Evolutionary conservation across 2,113 vertebrate genomes (phyloP).

Genomic region (Phyllopteryx taeniolatus): DNA sequence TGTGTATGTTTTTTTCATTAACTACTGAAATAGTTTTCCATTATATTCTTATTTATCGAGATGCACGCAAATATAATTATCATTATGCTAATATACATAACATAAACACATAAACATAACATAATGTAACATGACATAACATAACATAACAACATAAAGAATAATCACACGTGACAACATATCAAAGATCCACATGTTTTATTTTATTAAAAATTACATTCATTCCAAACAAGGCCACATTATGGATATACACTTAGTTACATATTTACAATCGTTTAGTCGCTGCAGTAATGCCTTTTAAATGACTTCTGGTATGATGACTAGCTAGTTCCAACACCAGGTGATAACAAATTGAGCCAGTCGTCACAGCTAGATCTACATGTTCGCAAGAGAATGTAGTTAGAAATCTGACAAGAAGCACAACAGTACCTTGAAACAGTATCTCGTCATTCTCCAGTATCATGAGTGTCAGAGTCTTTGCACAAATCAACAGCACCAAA

Average conservation of each 20-base stretch:
- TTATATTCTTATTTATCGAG: too few species aligned
- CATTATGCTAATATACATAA: background rate
- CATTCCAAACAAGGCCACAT: constrained; percentile 66
- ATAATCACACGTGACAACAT: background rate
- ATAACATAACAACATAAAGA: background rate
- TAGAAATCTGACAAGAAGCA: background rate
- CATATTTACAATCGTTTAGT: constrained; percentile 42
- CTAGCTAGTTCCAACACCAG: background rate
- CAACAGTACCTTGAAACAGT: background rate
- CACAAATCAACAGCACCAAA: background rate
- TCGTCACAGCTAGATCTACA: background rate
- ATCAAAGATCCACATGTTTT: constrained; percentile 46
- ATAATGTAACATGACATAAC: too few species aligned
- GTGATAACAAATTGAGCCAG: background rate
- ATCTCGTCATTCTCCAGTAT: background rate
- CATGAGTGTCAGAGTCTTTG: background rate
- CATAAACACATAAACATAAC: background rate
- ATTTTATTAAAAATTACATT: constrained; percentile 59
- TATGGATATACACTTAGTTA: constrained; percentile 47
- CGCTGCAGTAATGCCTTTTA: background rate
- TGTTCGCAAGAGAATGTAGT: background rate
- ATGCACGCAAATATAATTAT: too few species aligned
- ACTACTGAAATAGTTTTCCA: too few species aligned
- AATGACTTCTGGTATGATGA: constrained; percentile 3
- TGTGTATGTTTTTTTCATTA: too few species aligned